phyloP scores from a whole-genome alignment of 2,888 invertebrate genomes.

The Morpho achilles region DNA sequence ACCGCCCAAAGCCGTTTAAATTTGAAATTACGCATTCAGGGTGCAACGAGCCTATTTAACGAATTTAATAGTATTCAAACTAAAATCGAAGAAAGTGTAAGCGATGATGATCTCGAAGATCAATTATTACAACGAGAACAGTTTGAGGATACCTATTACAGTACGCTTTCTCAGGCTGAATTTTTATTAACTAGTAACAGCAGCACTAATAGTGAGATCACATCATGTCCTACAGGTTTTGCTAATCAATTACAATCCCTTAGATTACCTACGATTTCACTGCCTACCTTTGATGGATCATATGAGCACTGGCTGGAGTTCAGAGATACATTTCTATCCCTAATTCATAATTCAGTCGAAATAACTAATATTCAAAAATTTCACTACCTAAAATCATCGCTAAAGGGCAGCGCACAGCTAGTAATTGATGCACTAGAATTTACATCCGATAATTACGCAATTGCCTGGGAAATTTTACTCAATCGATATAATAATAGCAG shows the following conservation, averaged over 20 bases:
- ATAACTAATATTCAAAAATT: conserved; percentile 4
- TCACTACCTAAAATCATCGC: conserved; percentile 8
- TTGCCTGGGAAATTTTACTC: neutral
- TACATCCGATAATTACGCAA: neutral
- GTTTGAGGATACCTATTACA: neutral
- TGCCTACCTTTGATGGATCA: conserved; percentile 1
- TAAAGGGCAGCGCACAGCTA: neutral
- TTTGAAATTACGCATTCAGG: conserved; percentile 1
- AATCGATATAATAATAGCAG: conserved; percentile 5
- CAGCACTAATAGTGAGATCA: neutral
- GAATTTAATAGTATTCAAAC: conserved; percentile 1
- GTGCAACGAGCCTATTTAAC: neutral
- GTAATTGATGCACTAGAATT: conserved; percentile 2
- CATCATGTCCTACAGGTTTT: neutral
- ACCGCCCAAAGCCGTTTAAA: neutral
- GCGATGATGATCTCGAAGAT: neutral
- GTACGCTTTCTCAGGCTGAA: neutral
- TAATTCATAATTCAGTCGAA: neutral
- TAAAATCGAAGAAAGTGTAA: neutral
- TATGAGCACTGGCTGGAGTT: neutral
- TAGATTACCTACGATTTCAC: neutral
- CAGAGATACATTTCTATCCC: neutral
- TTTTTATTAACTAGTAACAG: neutral
- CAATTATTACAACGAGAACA: neutral
- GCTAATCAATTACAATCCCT: neutral